Conservation (phyloP, 37 sponge, comb jelly and placozoan genomes). For the Tethya wilhelma region DNA sequence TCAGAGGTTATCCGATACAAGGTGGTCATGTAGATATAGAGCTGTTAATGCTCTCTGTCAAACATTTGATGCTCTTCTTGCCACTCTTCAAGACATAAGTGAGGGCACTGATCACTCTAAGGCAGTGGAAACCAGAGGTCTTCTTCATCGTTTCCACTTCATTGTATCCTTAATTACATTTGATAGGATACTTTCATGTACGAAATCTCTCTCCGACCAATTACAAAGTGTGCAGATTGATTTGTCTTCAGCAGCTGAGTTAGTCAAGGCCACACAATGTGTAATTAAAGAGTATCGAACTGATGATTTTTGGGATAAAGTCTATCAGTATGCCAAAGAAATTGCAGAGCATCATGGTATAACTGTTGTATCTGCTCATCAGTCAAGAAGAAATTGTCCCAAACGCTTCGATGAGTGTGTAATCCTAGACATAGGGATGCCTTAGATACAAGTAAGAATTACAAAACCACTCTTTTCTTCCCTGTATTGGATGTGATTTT, state of each 20-base stretch:
- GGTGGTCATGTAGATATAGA: constrained; percentile 38
- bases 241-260: neutral
- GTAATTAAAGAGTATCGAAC: neutral
- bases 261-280: neutral
- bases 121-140: constrained; percentile 28
- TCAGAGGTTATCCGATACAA: constrained; percentile 37
- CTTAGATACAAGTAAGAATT: neutral
- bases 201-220: constrained; percentile 28
- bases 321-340: neutral
- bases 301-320: neutral
- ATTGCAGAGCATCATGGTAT: neutral
- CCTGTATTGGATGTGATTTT: neutral
- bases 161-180: neutral
- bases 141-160: constrained; percentile 1
- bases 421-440: neutral
- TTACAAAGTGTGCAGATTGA: constrained; percentile 20
- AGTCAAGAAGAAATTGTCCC: neutral
- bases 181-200: constrained; percentile 7
- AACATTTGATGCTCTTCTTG: constrained; percentile 6
- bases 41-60: constrained; percentile 34
- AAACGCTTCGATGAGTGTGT: neutral
- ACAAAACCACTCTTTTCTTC: neutral
- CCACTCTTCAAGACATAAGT: neutral
- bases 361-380: neutral
- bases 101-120: constrained; percentile 2